Percentiles rank a stretch among this genome's conserved stretches.
phyloP scores from a whole-genome alignment of 2,113 vertebrate species.

The Casuarius casuarius region DNA sequence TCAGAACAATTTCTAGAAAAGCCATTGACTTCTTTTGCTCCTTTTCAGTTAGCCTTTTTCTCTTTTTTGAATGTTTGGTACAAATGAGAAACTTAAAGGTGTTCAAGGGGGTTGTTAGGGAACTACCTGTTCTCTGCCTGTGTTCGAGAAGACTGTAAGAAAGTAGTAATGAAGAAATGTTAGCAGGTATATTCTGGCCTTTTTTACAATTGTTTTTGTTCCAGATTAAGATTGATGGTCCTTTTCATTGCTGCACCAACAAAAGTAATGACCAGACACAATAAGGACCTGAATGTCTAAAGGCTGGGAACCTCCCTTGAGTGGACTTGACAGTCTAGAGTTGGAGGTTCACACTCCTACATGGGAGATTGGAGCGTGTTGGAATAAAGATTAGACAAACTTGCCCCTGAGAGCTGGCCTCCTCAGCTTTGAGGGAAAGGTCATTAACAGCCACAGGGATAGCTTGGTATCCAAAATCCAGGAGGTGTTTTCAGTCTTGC shows the following conservation, averaged over 20 bases:
- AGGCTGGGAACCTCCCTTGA: neutral
- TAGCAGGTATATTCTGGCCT: neutral
- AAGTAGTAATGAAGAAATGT: neutral
- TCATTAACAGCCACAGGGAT: neutral
- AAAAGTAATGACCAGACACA: neutral
- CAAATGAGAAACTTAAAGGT: neutral
- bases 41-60: neutral
- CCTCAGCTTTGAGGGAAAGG: neutral
- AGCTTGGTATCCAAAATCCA: neutral
- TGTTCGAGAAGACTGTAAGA: neutral
- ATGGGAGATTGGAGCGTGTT: neutral
- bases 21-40: neutral
- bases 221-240: neutral
- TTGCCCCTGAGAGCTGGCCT: neutral
- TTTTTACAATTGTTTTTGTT: neutral
- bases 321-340: neutral
- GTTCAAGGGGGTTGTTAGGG: neutral
- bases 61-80: neutral
- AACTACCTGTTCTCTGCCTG: neutral
- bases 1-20: neutral
- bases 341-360: neutral
- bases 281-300: neutral
- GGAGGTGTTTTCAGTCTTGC: neutral
- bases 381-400: neutral
- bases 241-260: neutral